phyloP scores from a whole-genome alignment of 2,888 invertebrate genomes.

The Thecocarcelia acutangulata region DNA sequence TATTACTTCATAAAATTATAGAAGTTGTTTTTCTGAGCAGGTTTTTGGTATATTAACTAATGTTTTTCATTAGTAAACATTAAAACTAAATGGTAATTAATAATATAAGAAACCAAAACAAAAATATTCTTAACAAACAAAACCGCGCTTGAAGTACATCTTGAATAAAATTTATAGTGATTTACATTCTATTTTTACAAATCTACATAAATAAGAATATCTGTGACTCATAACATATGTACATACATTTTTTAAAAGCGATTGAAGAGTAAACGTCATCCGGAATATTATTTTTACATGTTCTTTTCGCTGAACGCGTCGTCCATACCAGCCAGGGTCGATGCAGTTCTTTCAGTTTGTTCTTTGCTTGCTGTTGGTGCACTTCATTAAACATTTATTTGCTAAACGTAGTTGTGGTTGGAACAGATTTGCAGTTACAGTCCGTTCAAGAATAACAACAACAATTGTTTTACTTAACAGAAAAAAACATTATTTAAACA shows the following conservation, averaged over 20 bases:
- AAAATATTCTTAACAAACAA: neutral
- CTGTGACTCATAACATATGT: conserved; percentile 45
- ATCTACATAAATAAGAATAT: conserved; percentile 31
- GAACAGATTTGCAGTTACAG: too few species aligned
- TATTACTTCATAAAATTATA: neutral
- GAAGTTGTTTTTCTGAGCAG: conserved; percentile 15
- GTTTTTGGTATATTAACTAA: conserved; percentile 17
- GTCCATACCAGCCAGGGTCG: neutral
- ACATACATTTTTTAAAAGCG: conserved; percentile 17
- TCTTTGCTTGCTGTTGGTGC: conserved; percentile 29
- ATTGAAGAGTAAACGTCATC: conserved; percentile 57
- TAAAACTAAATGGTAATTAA: conserved; percentile 30
- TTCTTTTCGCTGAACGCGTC: conserved; percentile 43
- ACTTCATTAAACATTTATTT: conserved; percentile 42
- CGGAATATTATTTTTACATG: conserved; percentile 18
- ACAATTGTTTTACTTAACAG: too few species aligned
- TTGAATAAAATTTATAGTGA: neutral
- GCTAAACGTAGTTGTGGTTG: too few species aligned
- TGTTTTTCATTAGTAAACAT: neutral
- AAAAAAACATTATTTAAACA: too few species aligned
- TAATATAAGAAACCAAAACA: neutral
- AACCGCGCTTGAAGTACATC: conserved; percentile 27
- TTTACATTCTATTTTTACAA: conserved; percentile 10
- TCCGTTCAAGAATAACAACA: too few species aligned
- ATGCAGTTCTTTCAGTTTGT: conserved; percentile 8